phyloP scores from a whole-genome alignment of 2,888 invertebrate genomes.

The Agrochola macilenta region DNA sequence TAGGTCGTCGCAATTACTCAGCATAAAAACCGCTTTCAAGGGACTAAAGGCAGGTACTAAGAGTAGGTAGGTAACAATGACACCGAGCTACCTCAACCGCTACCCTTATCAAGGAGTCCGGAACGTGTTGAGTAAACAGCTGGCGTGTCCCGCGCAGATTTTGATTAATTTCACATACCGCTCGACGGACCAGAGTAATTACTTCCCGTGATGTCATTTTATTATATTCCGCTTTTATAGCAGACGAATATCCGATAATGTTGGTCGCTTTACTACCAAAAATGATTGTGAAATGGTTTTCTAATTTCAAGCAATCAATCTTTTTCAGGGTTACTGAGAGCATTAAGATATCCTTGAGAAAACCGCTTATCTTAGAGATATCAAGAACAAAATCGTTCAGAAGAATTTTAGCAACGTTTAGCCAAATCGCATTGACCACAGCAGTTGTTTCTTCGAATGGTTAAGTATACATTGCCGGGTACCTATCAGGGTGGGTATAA shows the following conservation, averaged over 20 bases:
- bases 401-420: not conserved
- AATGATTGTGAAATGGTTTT: conserved; percentile 5
- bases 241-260: not conserved
- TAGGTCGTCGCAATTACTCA: conserved; percentile 20
- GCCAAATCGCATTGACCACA: not conserved
- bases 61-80: conserved; percentile 32
- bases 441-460: not conserved
- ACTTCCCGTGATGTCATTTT: conserved; percentile 57
- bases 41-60: conserved; percentile 8
- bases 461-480: no score
- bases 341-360: not conserved
- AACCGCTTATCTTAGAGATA: not conserved
- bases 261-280: not conserved
- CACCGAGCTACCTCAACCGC: conserved; percentile 12
- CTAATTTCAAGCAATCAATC: conserved; percentile 32
- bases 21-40: conserved; percentile 25
- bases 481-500: no score
- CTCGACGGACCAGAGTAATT: conserved; percentile 54
- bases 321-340: not conserved
- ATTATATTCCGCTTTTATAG: conserved; percentile 16
- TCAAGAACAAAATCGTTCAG: not conserved
- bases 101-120: conserved; percentile 58
- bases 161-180: conserved; percentile 65
- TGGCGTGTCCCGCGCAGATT: conserved; percentile 60
- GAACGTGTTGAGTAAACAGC: conserved; percentile 56